These are phyloP conservation scores for Alethe castanea DNA, from an alignment of 2,113 vertebrate genomes.

Conservation along the genomic window DNA sequence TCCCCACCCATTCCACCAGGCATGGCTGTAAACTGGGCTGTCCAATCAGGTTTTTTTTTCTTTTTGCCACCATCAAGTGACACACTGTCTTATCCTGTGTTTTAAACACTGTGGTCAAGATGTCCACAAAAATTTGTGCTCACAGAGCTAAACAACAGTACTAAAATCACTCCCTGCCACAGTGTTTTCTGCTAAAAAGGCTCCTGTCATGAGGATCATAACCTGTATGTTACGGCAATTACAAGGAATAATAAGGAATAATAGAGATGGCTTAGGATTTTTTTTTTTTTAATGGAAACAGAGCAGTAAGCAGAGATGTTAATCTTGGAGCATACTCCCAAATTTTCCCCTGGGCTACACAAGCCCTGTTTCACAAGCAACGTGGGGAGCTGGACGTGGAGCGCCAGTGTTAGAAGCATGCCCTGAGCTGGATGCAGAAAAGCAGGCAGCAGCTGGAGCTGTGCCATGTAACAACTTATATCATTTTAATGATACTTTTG, in stretches of 20 bases:
- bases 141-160: background rate
- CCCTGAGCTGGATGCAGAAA: background rate
- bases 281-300: background rate
- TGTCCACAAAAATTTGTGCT: background rate
- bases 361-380: background rate
- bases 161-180: background rate
- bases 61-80: background rate
- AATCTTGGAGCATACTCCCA: background rate
- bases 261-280: background rate
- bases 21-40: background rate
- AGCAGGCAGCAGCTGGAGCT: background rate
- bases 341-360: rapidly evolving
- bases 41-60: background rate
- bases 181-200: background rate
- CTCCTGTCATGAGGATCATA: background rate
- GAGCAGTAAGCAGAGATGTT: background rate
- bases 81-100: background rate
- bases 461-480: background rate
- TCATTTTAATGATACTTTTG: background rate
- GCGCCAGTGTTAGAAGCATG: background rate
- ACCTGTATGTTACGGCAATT: background rate
- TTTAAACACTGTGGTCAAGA: background rate
- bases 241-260: background rate
- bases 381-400: rapidly evolving
- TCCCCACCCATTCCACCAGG: background rate